These are phyloP conservation scores for Eutrigla gurnardus DNA, from an alignment of 2,797 vertebrate genomes.

Conservation along the genomic window DNA sequence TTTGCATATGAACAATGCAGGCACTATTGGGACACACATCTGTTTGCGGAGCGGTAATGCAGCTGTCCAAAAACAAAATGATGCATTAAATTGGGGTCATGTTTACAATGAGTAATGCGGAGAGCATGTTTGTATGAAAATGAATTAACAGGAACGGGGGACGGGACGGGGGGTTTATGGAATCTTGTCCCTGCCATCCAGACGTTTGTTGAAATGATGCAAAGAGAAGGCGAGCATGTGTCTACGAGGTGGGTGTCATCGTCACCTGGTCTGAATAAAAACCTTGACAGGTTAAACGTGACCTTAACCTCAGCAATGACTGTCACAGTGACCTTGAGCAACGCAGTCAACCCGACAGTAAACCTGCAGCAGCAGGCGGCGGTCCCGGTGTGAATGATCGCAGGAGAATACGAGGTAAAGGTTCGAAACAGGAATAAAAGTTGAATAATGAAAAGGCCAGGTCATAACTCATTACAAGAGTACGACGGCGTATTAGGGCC, in stretches of 20 bases:
- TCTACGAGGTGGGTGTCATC: background rate
- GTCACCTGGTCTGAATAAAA: background rate
- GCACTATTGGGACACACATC: conserved; percentile 39
- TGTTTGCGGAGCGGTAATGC: conserved; percentile 32
- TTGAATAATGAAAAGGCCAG: background rate
- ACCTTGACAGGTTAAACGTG: background rate
- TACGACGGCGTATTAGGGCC: too few relatives aligned
- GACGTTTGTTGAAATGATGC: background rate
- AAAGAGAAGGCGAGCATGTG: background rate
- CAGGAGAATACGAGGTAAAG: background rate
- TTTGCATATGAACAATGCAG: conserved; percentile 47
- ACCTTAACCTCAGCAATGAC: conserved; percentile 4
- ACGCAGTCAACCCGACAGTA: conserved; percentile 8
- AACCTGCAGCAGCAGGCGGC: background rate
- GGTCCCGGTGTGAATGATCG: background rate
- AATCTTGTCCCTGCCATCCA: conserved; percentile 13
- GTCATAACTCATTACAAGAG: too few relatives aligned
- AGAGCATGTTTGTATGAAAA: conserved; percentile 27
- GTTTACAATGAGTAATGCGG: conserved; percentile 22
- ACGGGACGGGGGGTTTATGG: background rate
- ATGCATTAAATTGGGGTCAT: conserved; percentile 29
- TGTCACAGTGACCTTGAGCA: conserved; percentile 11
- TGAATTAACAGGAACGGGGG: background rate
- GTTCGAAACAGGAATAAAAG: background rate
- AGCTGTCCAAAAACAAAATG: conserved; percentile 18